Conservation (phyloP, 1,140 invertebrate species). For the Brachionus rubens region DNA sequence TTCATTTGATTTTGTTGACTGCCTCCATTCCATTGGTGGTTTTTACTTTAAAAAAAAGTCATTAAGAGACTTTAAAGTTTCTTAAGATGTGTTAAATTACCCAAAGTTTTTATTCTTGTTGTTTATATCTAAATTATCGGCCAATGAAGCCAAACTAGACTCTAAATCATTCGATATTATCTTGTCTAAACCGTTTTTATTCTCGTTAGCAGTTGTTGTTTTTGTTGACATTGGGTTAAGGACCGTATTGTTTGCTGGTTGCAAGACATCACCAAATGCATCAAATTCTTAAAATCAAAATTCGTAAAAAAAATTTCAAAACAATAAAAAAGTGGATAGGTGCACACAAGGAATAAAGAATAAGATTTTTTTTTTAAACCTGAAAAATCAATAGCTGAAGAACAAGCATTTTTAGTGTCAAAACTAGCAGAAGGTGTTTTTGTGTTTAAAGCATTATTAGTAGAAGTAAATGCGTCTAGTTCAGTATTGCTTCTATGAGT, state of each 20-base stretch:
- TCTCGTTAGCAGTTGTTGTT: not conserved
- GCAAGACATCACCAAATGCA: conserved; percentile 41
- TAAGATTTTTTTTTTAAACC: not conserved
- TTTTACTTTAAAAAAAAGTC: not conserved
- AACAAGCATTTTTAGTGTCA: conserved; percentile 26
- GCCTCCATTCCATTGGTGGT: not conserved
- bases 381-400: conserved; percentile 20
- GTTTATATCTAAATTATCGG: conserved; percentile 40
- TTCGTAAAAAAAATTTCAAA: not conserved
- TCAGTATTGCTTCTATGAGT: not conserved
- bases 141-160: conserved; percentile 44
- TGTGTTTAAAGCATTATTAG: conserved; percentile 15
- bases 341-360: not conserved
- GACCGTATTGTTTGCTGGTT: conserved; percentile 1
- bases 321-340: not conserved
- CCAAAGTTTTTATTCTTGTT: conserved; percentile 30
- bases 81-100: not conserved
- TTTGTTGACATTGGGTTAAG: not conserved
- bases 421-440: not conserved
- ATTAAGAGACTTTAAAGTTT: not conserved
- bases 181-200: conserved; percentile 5
- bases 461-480: not conserved
- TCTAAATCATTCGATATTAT: conserved; percentile 42
- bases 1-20: not conserved
- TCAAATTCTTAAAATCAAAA: conserved; percentile 34